phyloP scores from a whole-genome alignment of 2,888 invertebrate species.

The Tridacna gigas region DNA sequence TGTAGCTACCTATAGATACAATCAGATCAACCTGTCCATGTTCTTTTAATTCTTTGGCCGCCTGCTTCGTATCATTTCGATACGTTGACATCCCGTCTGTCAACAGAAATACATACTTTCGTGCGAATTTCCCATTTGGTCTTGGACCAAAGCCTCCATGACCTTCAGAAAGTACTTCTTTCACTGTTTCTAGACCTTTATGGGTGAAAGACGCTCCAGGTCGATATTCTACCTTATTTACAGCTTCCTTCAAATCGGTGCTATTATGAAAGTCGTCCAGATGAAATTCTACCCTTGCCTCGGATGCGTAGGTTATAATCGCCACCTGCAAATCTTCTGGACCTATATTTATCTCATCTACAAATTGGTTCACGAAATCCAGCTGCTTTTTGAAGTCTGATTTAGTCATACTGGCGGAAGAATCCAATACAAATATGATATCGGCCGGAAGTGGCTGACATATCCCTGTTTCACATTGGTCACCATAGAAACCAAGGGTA shows the following conservation, averaged over 20 bases:
- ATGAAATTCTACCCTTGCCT: slow-evolving; percentile 36
- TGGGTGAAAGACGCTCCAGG: slow-evolving; percentile 37
- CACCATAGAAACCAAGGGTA: slow-evolving; percentile 16
- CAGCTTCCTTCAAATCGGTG: slow-evolving; percentile 20
- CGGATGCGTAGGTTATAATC: slow-evolving; percentile 36
- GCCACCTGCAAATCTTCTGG: slow-evolving; percentile 36
- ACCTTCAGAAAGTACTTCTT: background rate
- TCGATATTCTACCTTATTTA: slow-evolving; percentile 18
- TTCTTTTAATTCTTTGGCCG: slow-evolving; percentile 7
- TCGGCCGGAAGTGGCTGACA: too few relatives aligned
- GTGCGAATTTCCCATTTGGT: slow-evolving; percentile 25
- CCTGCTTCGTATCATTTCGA: slow-evolving; percentile 15
- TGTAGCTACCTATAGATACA: slow-evolving; percentile 28
- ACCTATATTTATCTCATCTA: slow-evolving; percentile 25
- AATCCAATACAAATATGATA: too few relatives aligned
- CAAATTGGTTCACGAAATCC: too few relatives aligned
- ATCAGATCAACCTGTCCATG: slow-evolving; percentile 14
- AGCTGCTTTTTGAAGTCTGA: slow-evolving; percentile 35
- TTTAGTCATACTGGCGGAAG: slow-evolving; percentile 43
- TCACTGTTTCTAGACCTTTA: slow-evolving; percentile 32
- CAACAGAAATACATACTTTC: slow-evolving; percentile 28
- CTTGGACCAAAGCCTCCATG: slow-evolving; percentile 4
- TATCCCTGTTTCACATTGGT: slow-evolving; percentile 29
- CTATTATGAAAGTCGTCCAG: slow-evolving; percentile 28
- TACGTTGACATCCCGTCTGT: slow-evolving; percentile 45